Percentiles rank a stretch among this genome's conserved stretches.
Conservation (phyloP, 2,888 invertebrate genomes). For the Cartodere bifasciata region DNA sequence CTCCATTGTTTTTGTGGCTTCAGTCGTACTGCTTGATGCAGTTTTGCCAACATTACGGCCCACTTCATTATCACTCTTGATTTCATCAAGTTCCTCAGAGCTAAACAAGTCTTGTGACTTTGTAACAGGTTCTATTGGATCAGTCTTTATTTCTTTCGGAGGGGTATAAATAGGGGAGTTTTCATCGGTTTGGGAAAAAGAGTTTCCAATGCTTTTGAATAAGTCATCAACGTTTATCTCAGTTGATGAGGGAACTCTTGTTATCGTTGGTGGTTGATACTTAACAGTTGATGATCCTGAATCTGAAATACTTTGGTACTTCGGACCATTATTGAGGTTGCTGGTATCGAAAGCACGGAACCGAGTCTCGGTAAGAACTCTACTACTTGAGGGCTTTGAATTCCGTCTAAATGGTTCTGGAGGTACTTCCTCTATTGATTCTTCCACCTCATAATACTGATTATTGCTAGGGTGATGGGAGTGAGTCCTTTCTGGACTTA, state of each 20-base stretch:
- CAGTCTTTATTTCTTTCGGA: slow-evolving; percentile 1
- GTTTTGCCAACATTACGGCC: no score
- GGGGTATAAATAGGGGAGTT: not conserved
- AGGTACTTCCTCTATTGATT: slow-evolving; percentile 30
- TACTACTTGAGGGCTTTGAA: slow-evolving; percentile 23
- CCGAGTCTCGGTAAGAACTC: slow-evolving; percentile 27
- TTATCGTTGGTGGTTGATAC: no score
- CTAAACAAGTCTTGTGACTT: no score
- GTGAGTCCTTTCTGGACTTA: slow-evolving; percentile 6
- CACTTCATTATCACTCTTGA: no score
- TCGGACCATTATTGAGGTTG: no score
- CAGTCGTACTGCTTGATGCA: no score
- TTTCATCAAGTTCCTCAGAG: no score
- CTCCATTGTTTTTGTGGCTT: no score
- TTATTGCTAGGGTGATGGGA: slow-evolving; percentile 2
- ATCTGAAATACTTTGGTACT: no score
- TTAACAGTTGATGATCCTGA: no score
- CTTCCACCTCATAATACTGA: slow-evolving; percentile 30
- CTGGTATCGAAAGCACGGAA: slow-evolving; percentile 25
- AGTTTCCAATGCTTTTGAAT: not conserved
- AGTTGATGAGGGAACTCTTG: no score
- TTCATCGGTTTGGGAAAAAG: not conserved
- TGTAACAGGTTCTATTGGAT: slow-evolving; percentile 1
- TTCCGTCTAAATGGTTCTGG: slow-evolving; percentile 21
- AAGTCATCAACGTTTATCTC: no score